phyloP scores from a whole-genome alignment of 2,888 invertebrate species.

The Harmothoe impar region DNA sequence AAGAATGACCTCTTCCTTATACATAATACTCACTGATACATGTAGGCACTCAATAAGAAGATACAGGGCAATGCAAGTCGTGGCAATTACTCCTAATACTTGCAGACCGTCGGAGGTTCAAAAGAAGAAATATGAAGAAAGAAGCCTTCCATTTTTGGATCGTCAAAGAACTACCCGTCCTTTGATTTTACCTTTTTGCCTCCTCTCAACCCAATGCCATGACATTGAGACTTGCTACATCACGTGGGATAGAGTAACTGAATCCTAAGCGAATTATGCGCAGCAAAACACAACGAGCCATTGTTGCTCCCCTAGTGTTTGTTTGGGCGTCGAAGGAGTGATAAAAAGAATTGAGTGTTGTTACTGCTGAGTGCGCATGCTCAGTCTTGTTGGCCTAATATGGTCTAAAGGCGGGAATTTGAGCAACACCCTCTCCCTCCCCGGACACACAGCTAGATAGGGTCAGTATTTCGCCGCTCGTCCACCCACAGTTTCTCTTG shows the following conservation, averaged over 20 bases:
- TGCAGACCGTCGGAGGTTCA: too few relatives aligned
- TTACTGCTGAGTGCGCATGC: neutral
- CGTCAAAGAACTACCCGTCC: too few relatives aligned
- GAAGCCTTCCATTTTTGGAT: too few relatives aligned
- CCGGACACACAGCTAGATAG: neutral
- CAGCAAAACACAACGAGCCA: neutral
- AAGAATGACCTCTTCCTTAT: too few relatives aligned
- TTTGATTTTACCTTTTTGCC: too few relatives aligned
- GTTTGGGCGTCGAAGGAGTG: conserved; percentile 3
- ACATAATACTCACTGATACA: too few relatives aligned
- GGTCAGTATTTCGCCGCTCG: neutral
- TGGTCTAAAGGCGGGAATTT: neutral
- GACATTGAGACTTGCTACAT: too few relatives aligned
- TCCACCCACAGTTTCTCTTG: neutral
- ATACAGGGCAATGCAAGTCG: too few relatives aligned
- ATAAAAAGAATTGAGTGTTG: neutral
- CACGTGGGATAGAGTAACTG: neutral
- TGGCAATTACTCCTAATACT: too few relatives aligned
- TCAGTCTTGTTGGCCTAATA: neutral
- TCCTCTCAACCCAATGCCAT: too few relatives aligned
- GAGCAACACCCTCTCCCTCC: neutral
- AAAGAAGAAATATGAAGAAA: too few relatives aligned
- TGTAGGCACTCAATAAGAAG: too few relatives aligned
- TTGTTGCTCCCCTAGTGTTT: neutral
- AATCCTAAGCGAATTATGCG: neutral